Conservation (phyloP, 1,140 invertebrate species). For the Drosophila kohkoa region DNA sequence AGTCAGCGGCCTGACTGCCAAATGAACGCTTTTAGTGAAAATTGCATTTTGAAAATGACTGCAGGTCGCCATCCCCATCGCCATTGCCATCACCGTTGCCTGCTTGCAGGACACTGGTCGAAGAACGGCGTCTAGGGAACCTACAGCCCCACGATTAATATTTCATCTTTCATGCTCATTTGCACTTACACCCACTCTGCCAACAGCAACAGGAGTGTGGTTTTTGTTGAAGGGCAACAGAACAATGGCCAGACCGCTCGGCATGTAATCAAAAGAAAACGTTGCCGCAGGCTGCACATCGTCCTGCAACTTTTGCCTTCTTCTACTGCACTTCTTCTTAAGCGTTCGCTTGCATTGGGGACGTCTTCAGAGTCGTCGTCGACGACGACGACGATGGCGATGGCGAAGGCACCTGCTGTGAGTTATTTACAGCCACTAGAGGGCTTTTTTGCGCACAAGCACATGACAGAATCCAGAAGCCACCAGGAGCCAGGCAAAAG, state of each 20-base stretch:
- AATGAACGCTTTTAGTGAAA: constrained; percentile 74
- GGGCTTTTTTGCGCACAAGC: constrained; percentile 46
- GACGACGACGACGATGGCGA: constrained; percentile 34
- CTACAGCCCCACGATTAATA: constrained; percentile 71
- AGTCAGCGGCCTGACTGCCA: constrained; percentile 40
- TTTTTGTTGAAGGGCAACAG: background rate
- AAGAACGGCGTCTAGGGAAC: constrained; percentile 26
- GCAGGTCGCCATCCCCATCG: constrained; percentile 16
- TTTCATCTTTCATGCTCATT: constrained; percentile 81
- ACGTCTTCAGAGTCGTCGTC: constrained; percentile 37
- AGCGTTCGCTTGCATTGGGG: constrained; percentile 24
- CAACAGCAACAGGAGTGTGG: background rate
- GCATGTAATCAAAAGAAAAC: constrained; percentile 71
- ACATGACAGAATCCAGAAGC: constrained; percentile 1
- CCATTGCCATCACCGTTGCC: too few relatives aligned
- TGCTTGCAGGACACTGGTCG: constrained; percentile 11
- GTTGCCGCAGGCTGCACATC: constrained; percentile 48
- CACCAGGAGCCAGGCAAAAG: too few relatives aligned
- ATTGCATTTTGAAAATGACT: constrained; percentile 81
- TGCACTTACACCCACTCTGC: constrained; percentile 27
- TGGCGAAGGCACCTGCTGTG: constrained; percentile 70
- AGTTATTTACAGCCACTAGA: constrained; percentile 79
- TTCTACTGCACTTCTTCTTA: background rate
- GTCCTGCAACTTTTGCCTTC: background rate
- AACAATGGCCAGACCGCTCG: constrained; percentile 48